Conservation (phyloP, 2,113 vertebrate genomes). For the Aegotheles bennettii region DNA sequence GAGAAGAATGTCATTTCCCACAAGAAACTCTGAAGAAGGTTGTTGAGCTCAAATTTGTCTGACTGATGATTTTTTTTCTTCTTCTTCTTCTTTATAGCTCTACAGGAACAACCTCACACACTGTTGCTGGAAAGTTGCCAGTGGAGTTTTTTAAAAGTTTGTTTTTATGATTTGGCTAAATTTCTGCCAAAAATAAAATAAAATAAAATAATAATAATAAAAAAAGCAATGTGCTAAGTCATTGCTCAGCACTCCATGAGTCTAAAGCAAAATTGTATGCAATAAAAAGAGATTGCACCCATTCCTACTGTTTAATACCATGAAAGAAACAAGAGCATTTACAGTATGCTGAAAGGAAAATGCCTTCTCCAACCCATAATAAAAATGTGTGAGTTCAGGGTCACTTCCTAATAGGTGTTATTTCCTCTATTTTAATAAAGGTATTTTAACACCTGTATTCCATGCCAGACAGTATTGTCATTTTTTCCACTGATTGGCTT, state of each 20-base stretch:
- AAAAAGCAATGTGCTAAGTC: conserved; percentile 9
- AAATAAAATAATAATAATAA: background rate
- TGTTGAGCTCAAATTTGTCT: background rate
- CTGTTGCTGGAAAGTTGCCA: conserved; percentile 31
- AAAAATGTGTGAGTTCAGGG: conserved; percentile 59
- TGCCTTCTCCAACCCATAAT: conserved; percentile 33
- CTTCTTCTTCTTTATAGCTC: conserved; percentile 1
- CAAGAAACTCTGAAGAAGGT: background rate
- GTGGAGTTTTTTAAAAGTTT: conserved; percentile 15
- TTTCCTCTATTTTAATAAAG: conserved; percentile 73
- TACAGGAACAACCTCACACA: background rate
- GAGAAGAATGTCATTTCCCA: conserved; percentile 32
- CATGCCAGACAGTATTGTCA: conserved; percentile 66
- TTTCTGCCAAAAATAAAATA: background rate
- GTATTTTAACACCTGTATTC: conserved; percentile 70
- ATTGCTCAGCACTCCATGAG: background rate
- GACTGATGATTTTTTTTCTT: conserved; percentile 25
- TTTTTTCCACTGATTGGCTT: conserved; percentile 69
- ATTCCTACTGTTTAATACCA: conserved; percentile 37
- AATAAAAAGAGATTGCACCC: conserved; percentile 52
- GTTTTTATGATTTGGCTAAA: conserved; percentile 47
- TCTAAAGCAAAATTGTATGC: conserved; percentile 7
- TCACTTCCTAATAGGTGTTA: conserved; percentile 73
- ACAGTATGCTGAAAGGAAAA: conserved; percentile 43
- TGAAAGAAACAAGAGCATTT: conserved; percentile 54